Evolutionary conservation across 2,113 vertebrate genomes (phyloP), one percentile per base, ranked within the genome.

Genomic region (Mustela nigripes): DNA sequence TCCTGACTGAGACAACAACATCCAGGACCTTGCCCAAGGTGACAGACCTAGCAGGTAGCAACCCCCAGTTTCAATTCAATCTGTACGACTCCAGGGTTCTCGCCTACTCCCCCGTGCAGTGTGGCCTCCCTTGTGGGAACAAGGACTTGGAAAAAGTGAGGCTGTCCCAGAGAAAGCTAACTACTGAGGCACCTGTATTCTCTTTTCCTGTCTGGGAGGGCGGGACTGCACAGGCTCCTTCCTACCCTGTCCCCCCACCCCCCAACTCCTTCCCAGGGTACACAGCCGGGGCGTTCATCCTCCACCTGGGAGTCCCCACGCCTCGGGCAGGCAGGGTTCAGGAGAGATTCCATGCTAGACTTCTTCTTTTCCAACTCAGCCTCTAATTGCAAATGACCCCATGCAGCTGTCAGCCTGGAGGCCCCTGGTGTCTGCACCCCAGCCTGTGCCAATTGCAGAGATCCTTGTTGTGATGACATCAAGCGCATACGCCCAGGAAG

Each of bases 331-430:
- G 93, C 60, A 58, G 89, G 58, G 33, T 93, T 53, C 24, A 26
- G 16, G 48, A 82, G n/a, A 89, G 12, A 73, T 82, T 74, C 22
- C 39, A 86, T 21, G 60, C 79, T 45, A 39, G 45, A 26, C 73
- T 69, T 62, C 15, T 39, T 67, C 33, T 67, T 84, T 79, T 80
- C 71, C 15, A 86, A 97, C 62, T 85, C 50, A 92, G 78, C 73
- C 65, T 93, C 50, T 92, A 97, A 97, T 76, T 97, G 79, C 85
- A 92, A 93, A 95, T 58, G 73, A 95, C 73, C 92, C 83, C 42
- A 24, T 22, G 74, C 86, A 95, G 79, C 96, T 92, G 83, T 90
- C 53, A 87, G 88, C 93, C 67, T 87, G 60, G 83, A 96, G 92
- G 85, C 63, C 80, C 65, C 0, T 1, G 58, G 97, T 71, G 39